Conservation (phyloP, 2,888 invertebrate genomes). For the Gymnocheta viridis region DNA sequence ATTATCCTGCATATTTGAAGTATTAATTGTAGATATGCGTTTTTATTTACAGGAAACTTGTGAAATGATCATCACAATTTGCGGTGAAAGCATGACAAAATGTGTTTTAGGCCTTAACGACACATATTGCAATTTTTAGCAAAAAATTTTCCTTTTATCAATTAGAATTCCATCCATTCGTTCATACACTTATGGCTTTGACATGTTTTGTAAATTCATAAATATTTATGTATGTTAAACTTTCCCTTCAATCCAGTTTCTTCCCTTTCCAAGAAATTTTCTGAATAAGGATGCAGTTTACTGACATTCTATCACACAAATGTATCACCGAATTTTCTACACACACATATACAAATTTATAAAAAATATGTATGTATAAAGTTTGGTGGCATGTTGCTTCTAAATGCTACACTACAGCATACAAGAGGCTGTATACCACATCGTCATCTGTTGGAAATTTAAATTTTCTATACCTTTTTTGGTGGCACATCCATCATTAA, state of each 20-base stretch:
- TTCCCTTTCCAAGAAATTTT: not conserved
- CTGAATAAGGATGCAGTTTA: not conserved
- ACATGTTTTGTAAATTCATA: conserved; percentile 83
- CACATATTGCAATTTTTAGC: too few relatives aligned
- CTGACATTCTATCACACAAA: conserved; percentile 40
- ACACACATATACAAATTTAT: not conserved
- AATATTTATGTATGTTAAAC: conserved; percentile 82
- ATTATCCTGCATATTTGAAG: too few relatives aligned
- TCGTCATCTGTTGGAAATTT: conserved; percentile 43
- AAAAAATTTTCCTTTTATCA: conserved; percentile 27
- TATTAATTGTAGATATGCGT: too few relatives aligned
- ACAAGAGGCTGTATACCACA: not conserved
- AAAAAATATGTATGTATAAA: not conserved
- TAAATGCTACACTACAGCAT: conserved; percentile 31
- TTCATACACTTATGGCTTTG: conserved; percentile 17
- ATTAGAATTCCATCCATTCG: conserved; percentile 33
- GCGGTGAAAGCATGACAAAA: too few relatives aligned
- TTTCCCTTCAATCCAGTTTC: conserved; percentile 43
- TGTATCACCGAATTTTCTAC: conserved; percentile 11
- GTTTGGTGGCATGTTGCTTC: conserved; percentile 23
- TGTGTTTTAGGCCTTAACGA: too few relatives aligned
- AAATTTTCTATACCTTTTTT: conserved; percentile 22
- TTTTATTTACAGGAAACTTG: too few relatives aligned
- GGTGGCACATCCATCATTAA: conserved; percentile 14
- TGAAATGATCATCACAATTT: too few relatives aligned